Evolutionary conservation across 2,888 invertebrate species (phyloP), one percentile per base, ranked within the genome.

Genomic region (Nyleta sp.): DNA sequence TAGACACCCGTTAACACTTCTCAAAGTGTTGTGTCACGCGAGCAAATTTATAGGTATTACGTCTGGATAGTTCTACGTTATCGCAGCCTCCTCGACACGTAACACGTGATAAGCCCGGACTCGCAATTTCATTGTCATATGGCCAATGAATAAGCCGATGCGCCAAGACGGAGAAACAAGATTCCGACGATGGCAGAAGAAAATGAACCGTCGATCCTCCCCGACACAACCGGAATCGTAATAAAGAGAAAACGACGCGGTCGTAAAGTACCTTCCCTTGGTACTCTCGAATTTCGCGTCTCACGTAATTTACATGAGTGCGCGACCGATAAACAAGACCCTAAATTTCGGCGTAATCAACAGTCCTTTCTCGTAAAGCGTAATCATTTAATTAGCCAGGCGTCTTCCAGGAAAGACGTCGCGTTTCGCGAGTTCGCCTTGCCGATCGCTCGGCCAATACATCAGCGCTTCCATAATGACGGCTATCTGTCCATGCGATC

Each of bases 371-470:
- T 13, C 50, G 40, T 60, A 64, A 57, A 62, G 22, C 35, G 42
- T 35, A 68, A 75, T 75, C 62, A 64, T 68, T 75, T 50, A 62
- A 75, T 75, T 70, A 70, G 55, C 38, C 28, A 55, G 31, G 44
- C 60, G 35, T 46, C 46, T 75, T 68, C 60, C 68, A 17, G 38
- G 60, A 60, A 67, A 40, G n/a, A 13, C 33, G 33, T 57, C n/a
- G 22, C 33, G 55, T 33, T 24, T 60, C 40, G 64, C 40, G 22
- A 53, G 1, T n/a, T n/a, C n/a, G n/a, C n/a, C n/a, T n/a, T n/a
- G n/a, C n/a, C n/a, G n/a, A n/a, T 28, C 13, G 52, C 20, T 17
- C 55, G 13, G 52, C 53, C 15, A n/a, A 55, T 33, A 18, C 22
- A 53, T 48, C 28, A 31, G 55, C 50, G 65, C 33, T 59, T 50